Evolutionary conservation across 2,113 vertebrate species (phyloP).

Genomic region (Bettongia penicillata): DNA sequence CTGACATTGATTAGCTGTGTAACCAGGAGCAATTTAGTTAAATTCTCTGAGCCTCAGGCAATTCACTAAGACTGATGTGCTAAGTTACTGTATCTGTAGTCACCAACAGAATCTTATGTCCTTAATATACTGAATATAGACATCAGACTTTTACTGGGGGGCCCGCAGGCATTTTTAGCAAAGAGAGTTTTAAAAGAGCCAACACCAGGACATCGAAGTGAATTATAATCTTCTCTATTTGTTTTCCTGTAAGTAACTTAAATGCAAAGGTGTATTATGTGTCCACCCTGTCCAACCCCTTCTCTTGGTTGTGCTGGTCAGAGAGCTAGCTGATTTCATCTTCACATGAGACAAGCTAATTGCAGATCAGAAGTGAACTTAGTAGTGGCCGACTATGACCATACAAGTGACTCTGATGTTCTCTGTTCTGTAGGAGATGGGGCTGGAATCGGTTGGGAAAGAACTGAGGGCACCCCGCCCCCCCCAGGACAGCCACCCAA

Average conservation of each 20-base stretch:
- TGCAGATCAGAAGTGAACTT: slow-evolving; percentile 18
- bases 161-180: neutral
- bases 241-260: neutral
- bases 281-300: neutral
- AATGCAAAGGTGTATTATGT: neutral
- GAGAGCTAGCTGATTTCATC: neutral
- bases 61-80: no score
- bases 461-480: slow-evolving; percentile 95
- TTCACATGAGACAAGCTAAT: neutral
- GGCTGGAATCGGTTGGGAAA: slow-evolving; percentile 98
- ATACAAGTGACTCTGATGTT: neutral
- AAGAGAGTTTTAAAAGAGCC: neutral
- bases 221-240: neutral
- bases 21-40: neutral
- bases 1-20: neutral
- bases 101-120: neutral
- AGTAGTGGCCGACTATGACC: neutral
- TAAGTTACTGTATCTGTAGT: neutral
- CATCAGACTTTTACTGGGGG: neutral
- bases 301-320: neutral
- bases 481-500: slow-evolving; percentile 97
- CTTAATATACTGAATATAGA: neutral
- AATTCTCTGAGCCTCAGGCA: neutral
- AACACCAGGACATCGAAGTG: neutral
- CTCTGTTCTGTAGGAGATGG: slow-evolving; percentile 88